Evolutionary conservation across 2,888 invertebrate genomes (phyloP).

Genomic region (Drosophila formosana): DNA sequence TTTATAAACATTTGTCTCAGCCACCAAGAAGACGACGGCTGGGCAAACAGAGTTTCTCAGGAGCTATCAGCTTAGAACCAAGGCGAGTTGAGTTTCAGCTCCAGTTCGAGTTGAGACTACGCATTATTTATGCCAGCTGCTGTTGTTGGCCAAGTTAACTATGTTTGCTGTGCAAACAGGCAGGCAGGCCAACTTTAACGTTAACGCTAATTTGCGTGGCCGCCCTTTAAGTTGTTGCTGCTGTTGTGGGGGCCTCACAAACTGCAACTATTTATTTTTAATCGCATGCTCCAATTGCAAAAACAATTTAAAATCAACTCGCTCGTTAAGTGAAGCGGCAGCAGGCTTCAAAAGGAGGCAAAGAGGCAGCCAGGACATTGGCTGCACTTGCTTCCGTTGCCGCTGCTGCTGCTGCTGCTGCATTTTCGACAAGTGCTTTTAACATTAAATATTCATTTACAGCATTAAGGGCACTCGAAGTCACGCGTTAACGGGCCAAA

Average conservation of each 20-base stretch:
- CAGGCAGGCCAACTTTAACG: conserved; percentile 45
- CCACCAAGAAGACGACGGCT: conserved; percentile 36
- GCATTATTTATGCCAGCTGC: conserved; percentile 67
- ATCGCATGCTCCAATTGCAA: conserved; percentile 81
- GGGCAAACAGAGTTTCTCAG: conserved; percentile 48
- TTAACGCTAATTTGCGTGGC: conserved; percentile 70
- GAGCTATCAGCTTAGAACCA: conserved; percentile 26
- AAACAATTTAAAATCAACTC: conserved; percentile 81
- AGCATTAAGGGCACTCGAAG: conserved; percentile 82
- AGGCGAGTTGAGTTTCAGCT: background rate
- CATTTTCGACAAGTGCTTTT: conserved; percentile 81
- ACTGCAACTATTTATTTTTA: conserved; percentile 77
- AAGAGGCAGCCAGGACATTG: conserved; percentile 32
- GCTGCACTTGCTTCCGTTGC: conserved; percentile 46
- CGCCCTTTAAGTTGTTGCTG: conserved; percentile 38
- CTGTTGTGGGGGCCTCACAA: conserved; percentile 19
- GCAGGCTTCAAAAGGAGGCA: conserved; percentile 23
- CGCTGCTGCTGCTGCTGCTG: conserved; percentile 48
- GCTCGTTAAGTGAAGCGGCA: conserved; percentile 79
- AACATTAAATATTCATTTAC: conserved; percentile 82
- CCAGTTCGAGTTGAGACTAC: conserved; percentile 40
- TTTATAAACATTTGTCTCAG: conserved; percentile 80
- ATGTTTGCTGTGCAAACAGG: conserved; percentile 41
- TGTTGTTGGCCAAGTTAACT: conserved; percentile 42
- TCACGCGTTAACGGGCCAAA: conserved; percentile 76